phyloP scores from a whole-genome alignment of 2,797 vertebrate species.

The Crax fasciolata region DNA sequence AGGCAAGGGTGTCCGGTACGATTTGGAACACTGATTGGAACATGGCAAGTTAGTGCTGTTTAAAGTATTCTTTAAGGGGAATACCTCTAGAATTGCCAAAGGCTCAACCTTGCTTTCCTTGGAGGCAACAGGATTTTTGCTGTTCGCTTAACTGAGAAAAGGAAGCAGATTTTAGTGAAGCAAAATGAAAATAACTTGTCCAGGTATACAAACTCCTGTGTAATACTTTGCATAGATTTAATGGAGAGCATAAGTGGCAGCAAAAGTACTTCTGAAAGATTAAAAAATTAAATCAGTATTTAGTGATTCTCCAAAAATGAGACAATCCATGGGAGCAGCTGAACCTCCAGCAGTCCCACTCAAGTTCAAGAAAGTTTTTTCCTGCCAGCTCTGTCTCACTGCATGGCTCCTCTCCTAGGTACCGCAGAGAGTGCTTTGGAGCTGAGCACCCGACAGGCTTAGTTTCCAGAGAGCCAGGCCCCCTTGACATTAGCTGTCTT shows the following conservation, averaged over 20 bases:
- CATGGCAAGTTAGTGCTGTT: neutral
- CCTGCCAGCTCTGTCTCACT: neutral
- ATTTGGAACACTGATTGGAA: neutral
- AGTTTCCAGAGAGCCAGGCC: neutral
- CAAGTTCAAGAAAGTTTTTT: neutral
- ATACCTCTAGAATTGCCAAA: neutral
- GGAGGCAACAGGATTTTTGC: neutral
- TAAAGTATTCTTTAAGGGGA: neutral
- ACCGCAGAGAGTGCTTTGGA: neutral
- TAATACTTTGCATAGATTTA: accelerated
- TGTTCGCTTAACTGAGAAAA: neutral
- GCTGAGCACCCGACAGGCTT: neutral
- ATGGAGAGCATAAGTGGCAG: neutral
- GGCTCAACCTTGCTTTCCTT: neutral
- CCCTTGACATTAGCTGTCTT: neutral
- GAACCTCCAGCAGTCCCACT: neutral
- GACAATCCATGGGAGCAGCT: neutral
- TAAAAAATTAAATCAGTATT: neutral
- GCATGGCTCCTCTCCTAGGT: neutral
- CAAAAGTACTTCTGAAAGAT: neutral
- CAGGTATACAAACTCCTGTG: neutral
- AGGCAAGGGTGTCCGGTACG: neutral
- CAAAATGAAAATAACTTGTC: neutral
- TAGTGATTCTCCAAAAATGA: neutral
- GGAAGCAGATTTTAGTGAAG: neutral